These are phyloP conservation scores for Berghia stephanieae DNA, from an alignment of 1,140 invertebrate genomes.

Conservation along the genomic window DNA sequence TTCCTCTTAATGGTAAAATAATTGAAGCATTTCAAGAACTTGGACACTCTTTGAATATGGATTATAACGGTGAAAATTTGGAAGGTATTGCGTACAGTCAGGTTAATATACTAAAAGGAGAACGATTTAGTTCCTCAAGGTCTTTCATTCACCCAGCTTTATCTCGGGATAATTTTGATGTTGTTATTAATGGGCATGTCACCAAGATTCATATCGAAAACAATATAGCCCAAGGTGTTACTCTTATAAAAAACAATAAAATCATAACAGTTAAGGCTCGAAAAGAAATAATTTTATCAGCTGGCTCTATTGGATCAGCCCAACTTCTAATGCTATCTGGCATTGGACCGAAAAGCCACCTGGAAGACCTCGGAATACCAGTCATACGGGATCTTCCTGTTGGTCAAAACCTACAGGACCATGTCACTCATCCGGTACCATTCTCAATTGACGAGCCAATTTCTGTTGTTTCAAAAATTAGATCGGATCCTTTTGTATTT, in stretches of 20 bases:
- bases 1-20: neutral
- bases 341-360: conserved; percentile 74
- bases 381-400: conserved; percentile 75
- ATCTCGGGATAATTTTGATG: conserved; percentile 49
- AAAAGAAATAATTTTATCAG: conserved; percentile 84
- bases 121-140: conserved; percentile 56
- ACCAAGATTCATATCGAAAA: conserved; percentile 59
- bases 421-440: conserved; percentile 52
- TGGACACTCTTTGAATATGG: conserved; percentile 4
- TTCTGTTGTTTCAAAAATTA: no score
- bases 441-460: neutral
- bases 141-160: conserved; percentile 49
- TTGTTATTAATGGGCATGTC: conserved; percentile 42
- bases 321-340: conserved; percentile 92
- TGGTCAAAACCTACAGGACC: conserved; percentile 85
- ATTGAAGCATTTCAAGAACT: neutral
- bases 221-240: conserved; percentile 54
- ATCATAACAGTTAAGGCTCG: conserved; percentile 72
- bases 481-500: no score
- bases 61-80: neutral
- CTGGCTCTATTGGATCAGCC: conserved; percentile 85
- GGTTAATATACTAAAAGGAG: conserved; percentile 93
- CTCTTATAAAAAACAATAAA: conserved; percentile 58
- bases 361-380: conserved; percentile 38
- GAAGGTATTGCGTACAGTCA: conserved; percentile 77